Evolutionary conservation across 2,888 invertebrate species (phyloP).

Genomic region (Cepaea hortensis): DNA sequence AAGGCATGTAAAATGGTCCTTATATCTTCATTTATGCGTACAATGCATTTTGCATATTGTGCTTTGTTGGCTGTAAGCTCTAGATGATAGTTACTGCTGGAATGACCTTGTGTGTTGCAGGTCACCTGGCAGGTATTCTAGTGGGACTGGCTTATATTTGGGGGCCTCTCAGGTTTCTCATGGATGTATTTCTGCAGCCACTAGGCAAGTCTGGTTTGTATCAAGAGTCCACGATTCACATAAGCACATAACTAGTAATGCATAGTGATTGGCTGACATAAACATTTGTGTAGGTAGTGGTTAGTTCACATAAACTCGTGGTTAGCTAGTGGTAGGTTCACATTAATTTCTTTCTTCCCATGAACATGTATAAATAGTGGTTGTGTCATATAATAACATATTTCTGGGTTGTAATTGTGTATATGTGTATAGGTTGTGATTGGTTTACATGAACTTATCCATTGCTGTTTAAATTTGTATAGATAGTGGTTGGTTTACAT

Average conservation of each 20-base stretch:
- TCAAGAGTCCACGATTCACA: background rate
- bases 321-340: too few relatives aligned
- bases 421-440: too few relatives aligned
- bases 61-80: background rate
- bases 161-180: constrained; percentile 76
- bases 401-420: background rate
- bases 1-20: too few relatives aligned
- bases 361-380: background rate
- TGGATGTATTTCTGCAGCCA: constrained; percentile 68
- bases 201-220: constrained; percentile 48
- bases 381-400: background rate
- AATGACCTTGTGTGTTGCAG: constrained; percentile 69
- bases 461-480: too few relatives aligned
- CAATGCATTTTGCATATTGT: background rate
- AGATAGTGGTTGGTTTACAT: too few relatives aligned
- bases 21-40: background rate
- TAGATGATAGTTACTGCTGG: background rate
- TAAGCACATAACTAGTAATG: background rate
- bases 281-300: too few relatives aligned
- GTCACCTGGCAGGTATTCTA: constrained; percentile 82
- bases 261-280: too few relatives aligned
- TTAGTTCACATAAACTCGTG: too few relatives aligned
- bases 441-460: too few relatives aligned
- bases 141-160: constrained; percentile 80
- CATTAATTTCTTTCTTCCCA: too few relatives aligned